Evolutionary conservation across 1,140 invertebrate species (phyloP).

Genomic region (Sinonovacula constricta): DNA sequence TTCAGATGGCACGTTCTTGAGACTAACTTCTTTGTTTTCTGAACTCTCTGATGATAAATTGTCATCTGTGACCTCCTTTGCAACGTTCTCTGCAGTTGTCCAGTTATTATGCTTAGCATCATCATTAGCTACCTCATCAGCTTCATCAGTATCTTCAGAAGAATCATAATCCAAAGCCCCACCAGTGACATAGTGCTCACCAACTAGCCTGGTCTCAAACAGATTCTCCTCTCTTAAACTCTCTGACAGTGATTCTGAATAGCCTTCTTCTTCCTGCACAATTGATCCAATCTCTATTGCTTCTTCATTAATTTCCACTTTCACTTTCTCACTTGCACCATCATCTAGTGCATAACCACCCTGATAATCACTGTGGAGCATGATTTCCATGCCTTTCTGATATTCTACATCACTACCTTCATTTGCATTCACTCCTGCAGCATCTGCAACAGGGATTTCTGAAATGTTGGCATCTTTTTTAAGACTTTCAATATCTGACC

Average conservation of each 20-base stretch:
- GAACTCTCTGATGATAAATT: too few species aligned
- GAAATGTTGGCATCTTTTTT: background rate
- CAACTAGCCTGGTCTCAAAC: background rate
- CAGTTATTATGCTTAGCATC: background rate
- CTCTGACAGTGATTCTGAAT: too few species aligned
- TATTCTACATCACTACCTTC: background rate
- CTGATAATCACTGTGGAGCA: conserved; percentile 3
- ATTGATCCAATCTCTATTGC: conserved; percentile 54
- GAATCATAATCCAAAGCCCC: too few species aligned
- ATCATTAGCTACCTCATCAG: too few species aligned
- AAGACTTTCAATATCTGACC: background rate
- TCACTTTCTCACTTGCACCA: conserved; percentile 56
- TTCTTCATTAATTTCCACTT: conserved; percentile 62
- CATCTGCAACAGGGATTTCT: background rate
- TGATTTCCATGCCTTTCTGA: background rate
- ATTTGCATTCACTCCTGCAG: conserved; percentile 14
- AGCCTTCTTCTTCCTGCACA: conserved; percentile 3
- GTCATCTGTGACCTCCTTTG: too few species aligned
- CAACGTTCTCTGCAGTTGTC: too few species aligned
- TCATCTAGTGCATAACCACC: conserved; percentile 14
- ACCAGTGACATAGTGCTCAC: too few species aligned
- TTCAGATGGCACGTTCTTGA: too few species aligned
- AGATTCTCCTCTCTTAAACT: background rate
- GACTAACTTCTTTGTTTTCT: too few species aligned
- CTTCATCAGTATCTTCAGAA: too few species aligned